Conservation (phyloP, 2,113 vertebrate genomes). For the Perccottus glenii region DNA sequence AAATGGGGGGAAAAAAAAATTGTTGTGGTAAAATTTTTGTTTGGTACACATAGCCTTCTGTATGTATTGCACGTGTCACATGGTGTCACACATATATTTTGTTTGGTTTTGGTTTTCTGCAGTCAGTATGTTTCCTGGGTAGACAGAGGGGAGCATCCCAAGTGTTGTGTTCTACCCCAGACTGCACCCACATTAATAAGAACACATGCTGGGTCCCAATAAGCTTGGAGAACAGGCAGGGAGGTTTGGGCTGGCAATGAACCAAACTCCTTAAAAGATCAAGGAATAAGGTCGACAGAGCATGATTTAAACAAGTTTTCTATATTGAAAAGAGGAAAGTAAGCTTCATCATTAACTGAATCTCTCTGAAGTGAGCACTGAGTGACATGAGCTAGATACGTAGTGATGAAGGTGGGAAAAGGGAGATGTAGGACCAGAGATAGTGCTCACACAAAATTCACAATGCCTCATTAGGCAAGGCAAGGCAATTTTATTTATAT, state of each 20-base stretch:
- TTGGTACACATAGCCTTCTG: too few species aligned
- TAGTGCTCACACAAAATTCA: slow-evolving; percentile 14
- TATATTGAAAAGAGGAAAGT: slow-evolving; percentile 44
- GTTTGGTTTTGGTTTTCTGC: too few species aligned
- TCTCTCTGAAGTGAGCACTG: slow-evolving; percentile 30
- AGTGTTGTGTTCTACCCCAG: too few species aligned
- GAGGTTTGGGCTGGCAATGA: background rate
- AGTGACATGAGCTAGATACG: slow-evolving; percentile 47
- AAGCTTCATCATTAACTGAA: slow-evolving; percentile 47
- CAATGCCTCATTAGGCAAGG: slow-evolving; percentile 15
- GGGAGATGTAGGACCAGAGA: slow-evolving; percentile 9
- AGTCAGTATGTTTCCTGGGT: too few species aligned
- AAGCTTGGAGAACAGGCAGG: background rate
- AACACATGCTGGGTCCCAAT: background rate
- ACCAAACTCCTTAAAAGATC: background rate
- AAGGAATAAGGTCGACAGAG: too few species aligned
- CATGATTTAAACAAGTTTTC: slow-evolving; percentile 30
- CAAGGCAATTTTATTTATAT: too few species aligned
- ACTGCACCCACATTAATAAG: background rate
- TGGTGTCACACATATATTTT: too few species aligned
- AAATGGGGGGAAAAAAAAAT: too few species aligned
- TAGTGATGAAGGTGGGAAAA: slow-evolving; percentile 47
- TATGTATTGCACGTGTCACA: too few species aligned
- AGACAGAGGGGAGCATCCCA: too few species aligned
- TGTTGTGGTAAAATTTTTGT: too few species aligned